phyloP scores from a whole-genome alignment of 2,888 invertebrate species.

The Elegia similella region DNA sequence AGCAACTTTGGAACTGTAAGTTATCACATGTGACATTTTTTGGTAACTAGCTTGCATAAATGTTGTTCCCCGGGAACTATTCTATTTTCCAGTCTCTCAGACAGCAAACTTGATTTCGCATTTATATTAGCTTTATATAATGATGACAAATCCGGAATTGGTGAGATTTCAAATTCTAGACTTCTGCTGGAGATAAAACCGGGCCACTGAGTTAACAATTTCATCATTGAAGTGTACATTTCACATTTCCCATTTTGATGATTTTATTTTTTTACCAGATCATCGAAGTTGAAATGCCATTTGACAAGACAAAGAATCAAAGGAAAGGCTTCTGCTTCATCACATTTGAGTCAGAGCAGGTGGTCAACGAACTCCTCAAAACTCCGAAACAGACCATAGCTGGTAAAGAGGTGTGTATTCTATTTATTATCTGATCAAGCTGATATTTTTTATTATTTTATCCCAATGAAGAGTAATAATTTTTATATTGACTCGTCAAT shows the following conservation, averaged over 20 bases:
- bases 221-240: background rate
- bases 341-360: conserved; percentile 97
- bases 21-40: conserved; percentile 30
- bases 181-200: conserved; percentile 62
- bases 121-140: too few relatives aligned
- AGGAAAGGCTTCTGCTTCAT: conserved; percentile 98
- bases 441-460: too few relatives aligned
- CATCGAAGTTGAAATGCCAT: conserved; percentile 97
- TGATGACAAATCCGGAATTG: conserved; percentile 77
- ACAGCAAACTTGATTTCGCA: too few relatives aligned
- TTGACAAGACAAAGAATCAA: conserved; percentile 98
- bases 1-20: conserved; percentile 95
- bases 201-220: conserved; percentile 61
- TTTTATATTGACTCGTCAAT: background rate
- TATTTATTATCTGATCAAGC: background rate
- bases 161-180: conserved; percentile 70
- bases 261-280: conserved; percentile 83
- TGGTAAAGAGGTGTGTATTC: conserved; percentile 90
- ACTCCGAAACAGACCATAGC: conserved; percentile 96
- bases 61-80: too few relatives aligned
- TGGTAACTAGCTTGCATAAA: too few relatives aligned
- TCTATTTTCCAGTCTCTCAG: too few relatives aligned
- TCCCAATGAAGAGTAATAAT: background rate
- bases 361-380: conserved; percentile 94
- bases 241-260: background rate